Percentiles rank a stretch among this genome's conserved stretches.
These are phyloP conservation scores for Pachycephus smyrnensis DNA, from an alignment of 2,888 invertebrate genomes.

Conservation along the genomic window DNA sequence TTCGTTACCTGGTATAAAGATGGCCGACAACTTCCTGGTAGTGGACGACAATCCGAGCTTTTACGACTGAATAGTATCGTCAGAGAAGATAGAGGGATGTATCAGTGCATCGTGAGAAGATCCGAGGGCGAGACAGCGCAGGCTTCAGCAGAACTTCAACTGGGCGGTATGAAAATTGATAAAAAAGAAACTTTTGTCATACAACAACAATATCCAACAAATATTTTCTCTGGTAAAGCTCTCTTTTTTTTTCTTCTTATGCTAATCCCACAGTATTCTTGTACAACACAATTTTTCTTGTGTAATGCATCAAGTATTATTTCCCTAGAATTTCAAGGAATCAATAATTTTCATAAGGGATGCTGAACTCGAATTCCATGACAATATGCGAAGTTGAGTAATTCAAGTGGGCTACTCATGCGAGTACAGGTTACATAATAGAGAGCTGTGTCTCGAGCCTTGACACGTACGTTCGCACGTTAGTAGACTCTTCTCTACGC, in stretches of 20 bases:
- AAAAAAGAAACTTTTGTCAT: neutral
- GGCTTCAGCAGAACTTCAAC: conserved; percentile 79
- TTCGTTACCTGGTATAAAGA: conserved; percentile 78
- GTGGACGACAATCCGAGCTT: conserved; percentile 75
- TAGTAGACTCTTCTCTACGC: neutral
- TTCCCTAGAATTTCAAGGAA: neutral
- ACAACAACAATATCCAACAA: neutral
- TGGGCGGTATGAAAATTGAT: conserved; percentile 71
- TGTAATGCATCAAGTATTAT: neutral
- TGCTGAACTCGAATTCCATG: neutral
- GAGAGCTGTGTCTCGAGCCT: neutral
- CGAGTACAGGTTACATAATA: neutral
- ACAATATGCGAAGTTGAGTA: neutral
- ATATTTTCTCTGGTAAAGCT: neutral
- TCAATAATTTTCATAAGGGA: neutral
- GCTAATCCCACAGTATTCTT: neutral
- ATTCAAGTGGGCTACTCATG: neutral
- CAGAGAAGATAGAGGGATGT: conserved; percentile 81
- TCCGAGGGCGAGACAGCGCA: conserved; percentile 82
- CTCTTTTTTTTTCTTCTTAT: neutral
- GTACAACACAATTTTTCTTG: neutral
- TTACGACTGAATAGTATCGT: conserved; percentile 76
- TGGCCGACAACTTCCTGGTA: conserved; percentile 75
- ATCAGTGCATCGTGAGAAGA: conserved; percentile 79
- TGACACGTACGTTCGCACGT: neutral